phyloP scores from a whole-genome alignment of 2,888 invertebrate species.

The Catocala sponsa region DNA sequence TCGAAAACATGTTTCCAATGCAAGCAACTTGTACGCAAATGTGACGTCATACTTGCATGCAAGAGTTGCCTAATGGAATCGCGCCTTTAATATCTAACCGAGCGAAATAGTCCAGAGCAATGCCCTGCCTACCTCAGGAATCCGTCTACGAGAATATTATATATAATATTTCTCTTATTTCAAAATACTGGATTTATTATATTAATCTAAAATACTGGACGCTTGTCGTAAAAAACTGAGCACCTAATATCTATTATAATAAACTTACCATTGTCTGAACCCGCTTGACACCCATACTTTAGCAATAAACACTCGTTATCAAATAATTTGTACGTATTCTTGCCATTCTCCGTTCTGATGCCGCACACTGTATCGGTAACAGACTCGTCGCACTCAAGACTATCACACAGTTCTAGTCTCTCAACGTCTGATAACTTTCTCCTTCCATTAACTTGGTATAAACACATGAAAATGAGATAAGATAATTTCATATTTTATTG shows the following conservation, averaged over 20 bases:
- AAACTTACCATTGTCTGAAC: conserved; percentile 56
- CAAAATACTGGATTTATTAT: no score
- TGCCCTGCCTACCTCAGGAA: no score
- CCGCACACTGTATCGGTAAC: conserved; percentile 63
- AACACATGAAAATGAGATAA: conserved; percentile 22
- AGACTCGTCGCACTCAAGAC: conserved; percentile 55
- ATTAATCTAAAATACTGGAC: no score
- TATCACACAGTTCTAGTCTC: conserved; percentile 61
- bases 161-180: no score
- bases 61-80: no score
- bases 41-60: no score
- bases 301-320: conserved; percentile 70
- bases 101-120: no score
- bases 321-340: conserved; percentile 64
- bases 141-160: no score
- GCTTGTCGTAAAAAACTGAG: no score
- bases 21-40: no score
- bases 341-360: conserved; percentile 55
- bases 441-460: conserved; percentile 18
- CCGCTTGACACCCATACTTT: conserved; percentile 66
- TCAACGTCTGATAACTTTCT: conserved; percentile 26
- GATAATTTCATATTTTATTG: neutral
- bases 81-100: no score
- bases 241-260: neutral
- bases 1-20: no score